phyloP scores from a whole-genome alignment of 35 echinoderm and acorn worm genomes.

The Apostichopus japonicus region DNA sequence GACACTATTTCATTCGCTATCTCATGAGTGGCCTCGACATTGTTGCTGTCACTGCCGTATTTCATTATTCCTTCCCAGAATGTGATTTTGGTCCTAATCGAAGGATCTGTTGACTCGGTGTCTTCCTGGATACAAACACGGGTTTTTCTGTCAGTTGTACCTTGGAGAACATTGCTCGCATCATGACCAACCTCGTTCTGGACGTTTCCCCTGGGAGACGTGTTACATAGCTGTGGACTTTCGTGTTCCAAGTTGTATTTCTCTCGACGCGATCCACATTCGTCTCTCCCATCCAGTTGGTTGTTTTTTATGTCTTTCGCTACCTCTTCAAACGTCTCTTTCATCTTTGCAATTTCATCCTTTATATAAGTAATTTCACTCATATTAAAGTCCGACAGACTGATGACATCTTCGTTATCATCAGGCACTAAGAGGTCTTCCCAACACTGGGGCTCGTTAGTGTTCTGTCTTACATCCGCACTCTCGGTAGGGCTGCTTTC shows the following conservation, averaged over 20 bases:
- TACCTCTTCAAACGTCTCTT: conserved; percentile 15
- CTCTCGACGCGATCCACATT: background rate
- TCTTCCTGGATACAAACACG: background rate
- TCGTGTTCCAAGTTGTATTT: background rate
- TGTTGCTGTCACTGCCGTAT: background rate
- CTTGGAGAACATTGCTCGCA: no score
- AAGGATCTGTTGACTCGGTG: background rate
- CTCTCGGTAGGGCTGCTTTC: background rate
- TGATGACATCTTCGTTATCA: conserved; percentile 22
- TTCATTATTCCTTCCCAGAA: conserved; percentile 45
- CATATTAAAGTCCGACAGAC: conserved; percentile 44
- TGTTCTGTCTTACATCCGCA: background rate
- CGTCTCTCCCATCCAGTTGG: background rate
- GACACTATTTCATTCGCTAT: background rate
- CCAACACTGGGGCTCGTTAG: conserved; percentile 9
- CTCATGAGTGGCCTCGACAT: background rate
- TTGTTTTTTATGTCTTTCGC: conserved; percentile 5
- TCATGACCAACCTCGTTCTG: background rate
- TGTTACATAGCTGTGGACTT: background rate
- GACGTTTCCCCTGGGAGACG: background rate
- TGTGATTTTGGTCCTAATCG: conserved; percentile 29
- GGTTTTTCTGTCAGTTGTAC: background rate
- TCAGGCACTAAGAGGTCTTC: conserved; percentile 39
- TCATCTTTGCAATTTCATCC: conserved; percentile 26
- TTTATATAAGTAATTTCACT: conserved; percentile 26